Base-by-base conservation (phyloP, 2,797 vertebrate species). In the Dromococcyx pavoninus region DNA sequence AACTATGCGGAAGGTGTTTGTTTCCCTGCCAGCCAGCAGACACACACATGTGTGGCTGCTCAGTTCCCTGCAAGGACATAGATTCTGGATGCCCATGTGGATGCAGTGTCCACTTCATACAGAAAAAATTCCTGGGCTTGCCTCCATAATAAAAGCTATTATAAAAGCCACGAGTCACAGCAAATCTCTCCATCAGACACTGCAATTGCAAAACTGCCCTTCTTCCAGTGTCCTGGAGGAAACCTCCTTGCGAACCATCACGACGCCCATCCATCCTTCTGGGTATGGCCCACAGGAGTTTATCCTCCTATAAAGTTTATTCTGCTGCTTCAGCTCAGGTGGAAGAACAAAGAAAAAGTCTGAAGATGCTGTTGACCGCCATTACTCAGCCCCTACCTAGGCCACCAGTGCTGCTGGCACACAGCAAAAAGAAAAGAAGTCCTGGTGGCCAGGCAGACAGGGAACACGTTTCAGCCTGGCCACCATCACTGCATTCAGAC, bases 291-390 rank as follows among this genome's bases (percentile, higher is more conserved):
- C 77, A 77, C 90, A 86, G 85, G 86, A 87, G 71, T 89, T 97
- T 83, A 93, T 79, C 97, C 92, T 95, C 97, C 97, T 93, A 98
- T 90, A 33, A 89, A 86, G 96, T 97, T 97, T 97, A 94, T 91
- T 95, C 96, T 93, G 96, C 97, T 97, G 97, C 96, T 97, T 86
- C 89, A 66, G 48, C 87, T 92, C 94, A 94, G 91, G 71, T 80
- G 95, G 88, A 95, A 97, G 89, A 93, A 80, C 92, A 81, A 93
- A 66, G 64, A 62, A 86, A 81, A 87, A 43, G 74, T 64, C 86
- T 78, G 83, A 87, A 93, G 85, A 70, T 57, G 81, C 90, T 84
- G 88, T 88, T 86, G 86, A 64, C 24, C 94, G 76, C 89, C 92
- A 79, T 81, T 43, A 22, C 0, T 0, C 33, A 82, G 30, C 16